Conservation (phyloP, 2,797 vertebrate genomes). For the Pelobates cultripes region DNA sequence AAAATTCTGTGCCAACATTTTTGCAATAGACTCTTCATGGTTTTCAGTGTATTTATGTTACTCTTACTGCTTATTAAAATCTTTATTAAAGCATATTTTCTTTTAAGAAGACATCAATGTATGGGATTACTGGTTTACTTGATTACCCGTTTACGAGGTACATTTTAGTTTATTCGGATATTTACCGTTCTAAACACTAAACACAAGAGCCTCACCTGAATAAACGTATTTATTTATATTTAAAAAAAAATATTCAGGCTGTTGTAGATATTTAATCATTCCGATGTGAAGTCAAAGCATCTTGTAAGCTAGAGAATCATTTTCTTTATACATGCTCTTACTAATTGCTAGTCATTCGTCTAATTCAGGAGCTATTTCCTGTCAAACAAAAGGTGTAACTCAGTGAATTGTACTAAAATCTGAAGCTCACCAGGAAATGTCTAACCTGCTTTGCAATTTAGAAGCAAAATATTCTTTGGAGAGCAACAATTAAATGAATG, state of each 20-base stretch:
- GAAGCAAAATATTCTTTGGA: constrained; percentile 56
- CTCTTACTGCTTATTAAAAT: constrained; percentile 12
- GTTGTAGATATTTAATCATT: neutral
- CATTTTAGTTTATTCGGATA: too few species aligned
- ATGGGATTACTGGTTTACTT: too few species aligned
- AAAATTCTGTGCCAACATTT: constrained; percentile 51
- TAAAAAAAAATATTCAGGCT: neutral
- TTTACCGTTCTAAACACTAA: too few species aligned
- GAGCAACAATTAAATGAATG: constrained; percentile 52
- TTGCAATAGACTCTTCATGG: constrained; percentile 57
- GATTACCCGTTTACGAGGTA: too few species aligned
- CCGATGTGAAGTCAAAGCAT: neutral
- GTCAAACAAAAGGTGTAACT: constrained; percentile 13
- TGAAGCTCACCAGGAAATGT: constrained; percentile 21
- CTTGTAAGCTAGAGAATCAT: neutral
- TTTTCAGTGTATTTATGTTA: constrained; percentile 35
- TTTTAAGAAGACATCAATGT: too few species aligned
- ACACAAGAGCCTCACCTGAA: too few species aligned
- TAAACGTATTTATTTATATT: too few species aligned
- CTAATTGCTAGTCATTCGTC: neutral
- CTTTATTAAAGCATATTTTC: too few species aligned
- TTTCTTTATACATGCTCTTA: neutral
- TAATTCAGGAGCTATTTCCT: constrained; percentile 35
- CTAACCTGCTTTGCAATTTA: constrained; percentile 21
- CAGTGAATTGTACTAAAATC: constrained; percentile 15